Evolutionary conservation across 2,113 vertebrate species (phyloP).

Genomic region (Notarius quadriscutis): DNA sequence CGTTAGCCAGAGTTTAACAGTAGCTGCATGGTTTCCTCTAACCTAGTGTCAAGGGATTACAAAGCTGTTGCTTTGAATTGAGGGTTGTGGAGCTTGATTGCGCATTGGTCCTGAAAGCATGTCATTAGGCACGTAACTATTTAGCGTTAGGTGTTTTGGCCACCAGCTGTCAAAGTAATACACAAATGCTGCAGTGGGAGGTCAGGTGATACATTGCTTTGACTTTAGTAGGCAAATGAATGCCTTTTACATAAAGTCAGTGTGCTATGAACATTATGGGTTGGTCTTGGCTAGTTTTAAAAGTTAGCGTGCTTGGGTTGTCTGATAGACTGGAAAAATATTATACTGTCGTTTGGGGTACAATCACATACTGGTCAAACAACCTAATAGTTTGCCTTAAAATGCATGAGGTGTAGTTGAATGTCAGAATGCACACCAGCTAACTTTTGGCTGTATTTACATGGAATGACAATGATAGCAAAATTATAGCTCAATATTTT

Average conservation of each 20-base stretch:
- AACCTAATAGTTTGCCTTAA: neutral
- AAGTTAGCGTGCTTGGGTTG: neutral
- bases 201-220: neutral
- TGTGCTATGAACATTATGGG: neutral
- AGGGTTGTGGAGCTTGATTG: constrained; percentile 21
- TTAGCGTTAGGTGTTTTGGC: constrained; percentile 11
- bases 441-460: neutral
- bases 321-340: neutral
- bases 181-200: neutral
- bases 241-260: neutral
- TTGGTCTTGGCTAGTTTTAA: neutral
- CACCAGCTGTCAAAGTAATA: neutral
- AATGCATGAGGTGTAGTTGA: neutral
- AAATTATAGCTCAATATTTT: neutral
- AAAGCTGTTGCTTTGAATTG: constrained; percentile 13
- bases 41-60: constrained; percentile 9
- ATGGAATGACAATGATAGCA: neutral
- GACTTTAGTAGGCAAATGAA: neutral
- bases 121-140: constrained; percentile 2
- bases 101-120: neutral
- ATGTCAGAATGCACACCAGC: neutral
- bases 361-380: neutral
- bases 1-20: constrained; percentile 38
- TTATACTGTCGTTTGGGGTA: neutral
- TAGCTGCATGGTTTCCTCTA: constrained; percentile 32